Base-by-base conservation (phyloP, 2,888 invertebrate species). In the Drosophila macrospina region DNA sequence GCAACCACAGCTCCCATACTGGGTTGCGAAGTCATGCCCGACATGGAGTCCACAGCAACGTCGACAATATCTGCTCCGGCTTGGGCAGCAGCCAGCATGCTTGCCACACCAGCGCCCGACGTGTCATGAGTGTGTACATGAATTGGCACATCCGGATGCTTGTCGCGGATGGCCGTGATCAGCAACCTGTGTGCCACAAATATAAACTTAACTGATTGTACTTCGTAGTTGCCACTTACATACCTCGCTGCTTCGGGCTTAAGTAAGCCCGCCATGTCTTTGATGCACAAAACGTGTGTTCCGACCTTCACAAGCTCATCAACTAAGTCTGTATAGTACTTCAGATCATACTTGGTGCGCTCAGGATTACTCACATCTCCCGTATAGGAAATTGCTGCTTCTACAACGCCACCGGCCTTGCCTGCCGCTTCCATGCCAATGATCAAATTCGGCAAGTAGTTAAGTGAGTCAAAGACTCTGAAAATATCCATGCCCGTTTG, bases 61-160 rank as follows among this genome's bases (percentile, higher is more conserved):
- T 99, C 99, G 0, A 99, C 98, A 5, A 98, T 96, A 93, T 99
- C 99, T 0, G 98, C 98, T 30, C 98, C 98, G 37, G 98, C 97
- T 90, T 96, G 94, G 1, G 98, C 97, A 90, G 97, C 97, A 54
- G 98, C 97, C 86, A 99, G 92, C 98, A 98, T 98, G 6, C 98
- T 93, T 0, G 99, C 98, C 44, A 99, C 98, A 37, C 99, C 99
- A 50, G 97, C 98, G 48, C 99, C 99, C 0, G 98, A 96, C 5
- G 99, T 99, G 92, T 99, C 99, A 92, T 99, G 99, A 0, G 99
- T 99, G 93, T 99, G 99, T 74, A 99, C 97, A 93, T 99, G 99
- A 89, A 99, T 97, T 0, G 99, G 99, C 1, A 99, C 91, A 89
- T 98, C 96, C 0, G 99, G 99, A 93, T 98, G 97, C 80, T 95